These are phyloP conservation scores for Aplochiton taeniatus DNA, from an alignment of 2,797 vertebrate species.

Conservation along the genomic window DNA sequence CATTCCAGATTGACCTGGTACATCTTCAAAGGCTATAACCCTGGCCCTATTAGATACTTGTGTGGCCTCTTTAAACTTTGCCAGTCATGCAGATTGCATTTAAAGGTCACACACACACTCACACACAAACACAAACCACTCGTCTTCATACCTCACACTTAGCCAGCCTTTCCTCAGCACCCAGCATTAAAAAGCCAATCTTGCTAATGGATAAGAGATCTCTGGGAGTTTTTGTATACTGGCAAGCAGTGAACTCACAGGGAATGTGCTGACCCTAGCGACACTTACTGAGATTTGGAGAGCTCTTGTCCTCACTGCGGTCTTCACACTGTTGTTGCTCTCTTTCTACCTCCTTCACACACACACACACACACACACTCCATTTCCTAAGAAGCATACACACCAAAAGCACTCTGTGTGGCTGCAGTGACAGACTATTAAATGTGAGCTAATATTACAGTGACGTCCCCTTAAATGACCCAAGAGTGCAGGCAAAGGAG, in stretches of 20 bases:
- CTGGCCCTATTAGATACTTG: slow-evolving; percentile 32
- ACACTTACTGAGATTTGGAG: slow-evolving; percentile 32
- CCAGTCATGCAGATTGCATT: slow-evolving; percentile 66
- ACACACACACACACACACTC: not conserved
- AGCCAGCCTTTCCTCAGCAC: slow-evolving; percentile 31
- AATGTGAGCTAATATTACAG: slow-evolving; percentile 34
- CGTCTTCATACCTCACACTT: slow-evolving; percentile 17
- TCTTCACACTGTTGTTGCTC: slow-evolving; percentile 22
- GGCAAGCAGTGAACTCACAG: slow-evolving; percentile 33
- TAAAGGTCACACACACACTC: slow-evolving; percentile 60
- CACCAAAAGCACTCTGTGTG: too few species aligned
- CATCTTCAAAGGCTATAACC: slow-evolving; percentile 23
- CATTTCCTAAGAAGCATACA: too few species aligned
- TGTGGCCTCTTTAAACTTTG: slow-evolving; percentile 48
- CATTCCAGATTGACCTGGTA: slow-evolving; percentile 11
- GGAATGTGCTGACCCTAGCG: slow-evolving; percentile 58
- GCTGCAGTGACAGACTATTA: slow-evolving; percentile 5
- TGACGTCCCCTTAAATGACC: slow-evolving; percentile 62
- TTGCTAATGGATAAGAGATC: slow-evolving; percentile 61
- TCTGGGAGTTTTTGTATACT: slow-evolving; percentile 40
- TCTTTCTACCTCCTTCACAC: slow-evolving; percentile 10
- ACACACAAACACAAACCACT: slow-evolving; percentile 3
- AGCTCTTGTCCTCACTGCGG: slow-evolving; percentile 29
- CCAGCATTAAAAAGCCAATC: slow-evolving; percentile 65
- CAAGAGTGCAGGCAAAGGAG: slow-evolving; percentile 5